A percentile compares a stretch with the other conserved stretches of the same genome.
These are phyloP conservation scores for Hoplodrina ambigua DNA, from an alignment of 2,888 invertebrate species.

Conservation along the genomic window DNA sequence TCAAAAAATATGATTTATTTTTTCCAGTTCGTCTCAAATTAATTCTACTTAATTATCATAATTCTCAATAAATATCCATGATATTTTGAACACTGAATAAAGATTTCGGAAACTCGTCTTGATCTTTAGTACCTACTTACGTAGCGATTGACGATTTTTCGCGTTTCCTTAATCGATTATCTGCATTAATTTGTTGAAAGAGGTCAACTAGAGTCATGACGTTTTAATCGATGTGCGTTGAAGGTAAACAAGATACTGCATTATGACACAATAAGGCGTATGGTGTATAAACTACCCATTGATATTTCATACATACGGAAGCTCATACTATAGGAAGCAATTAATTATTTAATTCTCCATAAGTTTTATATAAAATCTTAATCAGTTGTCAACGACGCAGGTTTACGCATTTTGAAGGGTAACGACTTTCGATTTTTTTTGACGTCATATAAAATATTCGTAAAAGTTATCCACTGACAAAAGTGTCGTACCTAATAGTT, in stretches of 20 bases:
- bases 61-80: background rate
- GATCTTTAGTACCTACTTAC: background rate
- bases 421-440: constrained; percentile 69
- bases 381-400: constrained; percentile 36
- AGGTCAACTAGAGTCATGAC: constrained; percentile 28
- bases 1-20: background rate
- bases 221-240: constrained; percentile 20
- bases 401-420: constrained; percentile 66
- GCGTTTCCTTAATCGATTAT: constrained; percentile 11
- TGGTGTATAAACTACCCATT: constrained; percentile 13
- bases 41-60: constrained; percentile 1
- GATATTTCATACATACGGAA: constrained; percentile 62
- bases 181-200: constrained; percentile 19
- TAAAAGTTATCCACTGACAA: constrained; percentile 36
- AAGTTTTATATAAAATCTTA: constrained; percentile 44
- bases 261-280: constrained; percentile 17
- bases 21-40: background rate
- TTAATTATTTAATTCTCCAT: constrained; percentile 45
- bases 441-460: constrained; percentile 45
- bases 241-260: constrained; percentile 48
- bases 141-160: constrained; percentile 8
- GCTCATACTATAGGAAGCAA: constrained; percentile 63
- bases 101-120: constrained; percentile 15
- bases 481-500: background rate
- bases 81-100: background rate